Conservation (phyloP, 2,888 invertebrate genomes). For the Agrotis segetum region DNA sequence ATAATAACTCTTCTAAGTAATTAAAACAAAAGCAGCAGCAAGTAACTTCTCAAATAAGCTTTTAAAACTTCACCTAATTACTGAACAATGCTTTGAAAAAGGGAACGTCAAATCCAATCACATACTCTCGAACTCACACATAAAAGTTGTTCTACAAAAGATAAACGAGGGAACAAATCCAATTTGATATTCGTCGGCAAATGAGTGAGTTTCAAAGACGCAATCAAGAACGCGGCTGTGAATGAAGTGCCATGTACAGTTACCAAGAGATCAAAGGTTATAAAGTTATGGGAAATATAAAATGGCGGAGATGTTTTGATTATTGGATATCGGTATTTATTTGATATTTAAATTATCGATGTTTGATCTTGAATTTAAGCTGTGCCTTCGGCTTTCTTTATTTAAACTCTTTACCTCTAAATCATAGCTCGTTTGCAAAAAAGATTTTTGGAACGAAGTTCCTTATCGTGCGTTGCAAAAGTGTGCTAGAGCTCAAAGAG, state of each 20-base stretch:
- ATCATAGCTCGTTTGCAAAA: too few species aligned
- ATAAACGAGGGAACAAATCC: slow-evolving; percentile 40
- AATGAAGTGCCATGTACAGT: slow-evolving; percentile 44
- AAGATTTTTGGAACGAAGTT: too few species aligned
- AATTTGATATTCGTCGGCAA: slow-evolving; percentile 54
- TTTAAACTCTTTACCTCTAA: too few species aligned
- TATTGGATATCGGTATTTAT: slow-evolving; percentile 9
- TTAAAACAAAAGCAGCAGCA: slow-evolving; percentile 4
- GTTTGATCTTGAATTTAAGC: background rate
- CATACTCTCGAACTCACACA: slow-evolving; percentile 11
- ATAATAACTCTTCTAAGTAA: slow-evolving; percentile 3
- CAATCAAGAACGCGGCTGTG: slow-evolving; percentile 36
- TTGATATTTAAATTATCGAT: slow-evolving; percentile 1
- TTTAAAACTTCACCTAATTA: slow-evolving; percentile 37
- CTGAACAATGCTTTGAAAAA: slow-evolving; percentile 27
- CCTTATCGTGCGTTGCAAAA: too few species aligned
- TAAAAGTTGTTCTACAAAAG: slow-evolving; percentile 35
- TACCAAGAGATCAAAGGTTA: slow-evolving; percentile 35
- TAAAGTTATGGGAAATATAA: slow-evolving; percentile 20
- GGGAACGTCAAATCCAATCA: slow-evolving; percentile 39
- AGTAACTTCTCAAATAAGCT: slow-evolving; percentile 24
- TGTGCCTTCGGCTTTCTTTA: too few species aligned
- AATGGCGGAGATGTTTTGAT: slow-evolving; percentile 19
- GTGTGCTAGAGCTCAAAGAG: too few species aligned
- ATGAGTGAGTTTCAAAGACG: slow-evolving; percentile 48